Conservation (phyloP, 2,113 vertebrate species). For the Tapirus terrestris region DNA sequence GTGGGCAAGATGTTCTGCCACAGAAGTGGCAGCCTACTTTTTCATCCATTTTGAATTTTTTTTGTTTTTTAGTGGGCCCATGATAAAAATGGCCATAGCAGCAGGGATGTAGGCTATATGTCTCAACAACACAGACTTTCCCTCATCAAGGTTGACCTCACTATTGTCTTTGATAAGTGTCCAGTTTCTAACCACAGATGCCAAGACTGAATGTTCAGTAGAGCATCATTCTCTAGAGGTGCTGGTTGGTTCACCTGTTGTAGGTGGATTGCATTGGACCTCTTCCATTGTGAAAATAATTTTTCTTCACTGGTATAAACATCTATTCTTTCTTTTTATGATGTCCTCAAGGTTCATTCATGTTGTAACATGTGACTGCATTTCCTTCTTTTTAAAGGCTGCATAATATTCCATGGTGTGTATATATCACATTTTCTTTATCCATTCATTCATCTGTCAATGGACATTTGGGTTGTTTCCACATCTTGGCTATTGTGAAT, state of each 20-base stretch:
- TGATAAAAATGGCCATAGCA: background rate
- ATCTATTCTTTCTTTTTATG: background rate
- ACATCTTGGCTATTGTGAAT: background rate
- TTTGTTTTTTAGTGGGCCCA: background rate
- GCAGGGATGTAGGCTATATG: background rate
- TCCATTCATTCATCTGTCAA: background rate
- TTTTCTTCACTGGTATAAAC: background rate
- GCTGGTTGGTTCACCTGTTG: background rate
- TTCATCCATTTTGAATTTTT: background rate
- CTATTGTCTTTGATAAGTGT: background rate
- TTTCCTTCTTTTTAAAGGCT: background rate
- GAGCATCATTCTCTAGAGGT: background rate
- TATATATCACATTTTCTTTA: background rate
- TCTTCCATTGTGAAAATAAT: background rate
- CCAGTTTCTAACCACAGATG: background rate
- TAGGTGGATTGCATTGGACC: background rate
- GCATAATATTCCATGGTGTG: background rate
- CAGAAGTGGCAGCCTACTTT: background rate
- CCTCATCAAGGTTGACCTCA: background rate
- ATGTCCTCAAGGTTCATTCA: background rate
- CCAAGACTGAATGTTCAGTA: background rate
- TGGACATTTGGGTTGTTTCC: background rate
- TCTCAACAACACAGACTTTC: background rate
- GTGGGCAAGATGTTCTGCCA: background rate
- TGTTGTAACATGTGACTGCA: background rate